These are phyloP conservation scores for Melanogrammus aeglefinus DNA, from an alignment of 2,797 vertebrate species.

Conservation along the genomic window DNA sequence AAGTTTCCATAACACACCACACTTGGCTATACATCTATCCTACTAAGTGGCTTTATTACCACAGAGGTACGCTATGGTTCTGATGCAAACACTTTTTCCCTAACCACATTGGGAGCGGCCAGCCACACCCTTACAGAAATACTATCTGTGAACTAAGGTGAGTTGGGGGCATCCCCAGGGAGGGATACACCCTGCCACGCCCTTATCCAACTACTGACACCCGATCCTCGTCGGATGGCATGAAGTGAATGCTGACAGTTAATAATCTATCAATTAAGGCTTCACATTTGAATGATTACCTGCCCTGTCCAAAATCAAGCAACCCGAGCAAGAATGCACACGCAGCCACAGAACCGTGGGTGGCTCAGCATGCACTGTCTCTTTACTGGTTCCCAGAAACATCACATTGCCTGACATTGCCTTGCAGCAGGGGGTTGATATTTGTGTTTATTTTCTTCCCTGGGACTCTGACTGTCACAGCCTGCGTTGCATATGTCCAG, in stretches of 20 bases:
- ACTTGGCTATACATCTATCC: background rate
- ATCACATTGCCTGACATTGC: background rate
- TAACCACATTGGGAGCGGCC: background rate
- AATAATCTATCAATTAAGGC: background rate
- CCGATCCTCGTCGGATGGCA: background rate
- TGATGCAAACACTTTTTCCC: background rate
- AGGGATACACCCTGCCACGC: background rate
- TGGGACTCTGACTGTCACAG: background rate
- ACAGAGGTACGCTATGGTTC: background rate
- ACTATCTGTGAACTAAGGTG: background rate
- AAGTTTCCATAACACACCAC: background rate
- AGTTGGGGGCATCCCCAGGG: background rate
- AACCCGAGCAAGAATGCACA: background rate
- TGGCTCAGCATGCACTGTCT: background rate
- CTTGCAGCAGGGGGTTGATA: background rate
- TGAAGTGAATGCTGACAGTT: background rate
- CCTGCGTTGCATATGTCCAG: no score
- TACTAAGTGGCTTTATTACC: background rate
- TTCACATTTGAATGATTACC: background rate
- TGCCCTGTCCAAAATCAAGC: background rate
- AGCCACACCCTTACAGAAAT: background rate
- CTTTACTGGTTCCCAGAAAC: background rate
- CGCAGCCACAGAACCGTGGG: background rate
- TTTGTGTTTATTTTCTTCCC: background rate
- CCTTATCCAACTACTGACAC: background rate